Base-by-base conservation (phyloP, 2,797 vertebrate species). In the Onychomys torridus region DNA sequence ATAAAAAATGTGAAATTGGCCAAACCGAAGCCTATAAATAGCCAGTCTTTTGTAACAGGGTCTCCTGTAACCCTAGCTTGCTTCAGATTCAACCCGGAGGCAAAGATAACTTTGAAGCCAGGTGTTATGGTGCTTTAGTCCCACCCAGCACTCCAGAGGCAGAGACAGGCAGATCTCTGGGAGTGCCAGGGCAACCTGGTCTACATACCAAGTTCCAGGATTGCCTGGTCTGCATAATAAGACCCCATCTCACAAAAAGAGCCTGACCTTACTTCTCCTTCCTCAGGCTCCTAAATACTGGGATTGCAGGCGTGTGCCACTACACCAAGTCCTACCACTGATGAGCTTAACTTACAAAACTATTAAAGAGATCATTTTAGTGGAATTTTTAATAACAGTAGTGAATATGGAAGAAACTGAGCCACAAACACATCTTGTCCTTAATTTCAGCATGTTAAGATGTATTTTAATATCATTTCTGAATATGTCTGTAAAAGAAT, bases 341-440 rank as follows among this genome's bases (percentile, higher is more conserved):
- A 59, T 90, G 21, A 89, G 94, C 95, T 91, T 76, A 91, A 94
- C 59, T 37, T 59, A 93, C 14, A 67, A 8, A 85, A 69, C 67
- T 63, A 5, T 94, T 96, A 2, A 89, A 95, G 55, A 90, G 69
- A 79, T 83, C 14, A 71, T 93, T 76, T 97, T 96, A 94, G 82
- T 85, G 57, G 96, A 84, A 94, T 61, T 87, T 86, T 90, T 95
- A 87, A 92, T 94, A 75, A 59, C 88, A 89, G 75, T 34, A 94
- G 63, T 90, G 27, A 57, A 78, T 84, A 63, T 90, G 63, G n/a
- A 82, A 90, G 55, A 96, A 92, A n/a, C 78, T 77, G 40, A 79
- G 32, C 29, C 82, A 85, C 34, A 75, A 75, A 87, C 9, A 82
- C 49, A 79, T 65, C 85, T 90, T 94, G 43, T 76, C 61, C 65